A percentile compares a stretch with the other conserved stretches of the same genome.
Evolutionary conservation across 2,113 vertebrate genomes (phyloP).

Genomic region (Eurystomus gularis): DNA sequence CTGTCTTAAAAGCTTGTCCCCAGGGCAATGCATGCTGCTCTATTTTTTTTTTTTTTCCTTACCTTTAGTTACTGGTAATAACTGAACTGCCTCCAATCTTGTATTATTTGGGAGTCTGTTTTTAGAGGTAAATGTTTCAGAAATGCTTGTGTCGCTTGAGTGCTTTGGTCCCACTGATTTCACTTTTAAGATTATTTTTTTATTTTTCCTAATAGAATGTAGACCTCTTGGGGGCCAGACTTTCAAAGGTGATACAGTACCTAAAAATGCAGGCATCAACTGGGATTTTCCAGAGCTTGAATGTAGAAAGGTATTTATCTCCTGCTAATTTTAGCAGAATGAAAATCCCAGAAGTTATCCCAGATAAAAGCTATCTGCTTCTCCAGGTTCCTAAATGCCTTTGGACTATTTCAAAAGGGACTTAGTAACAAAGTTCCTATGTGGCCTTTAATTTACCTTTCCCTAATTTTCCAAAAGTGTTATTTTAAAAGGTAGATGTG

Average conservation of each 20-base stretch:
- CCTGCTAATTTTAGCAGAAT: slow-evolving; percentile 44
- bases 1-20: not conserved
- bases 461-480: not conserved
- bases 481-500: not conserved
- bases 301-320: slow-evolving; percentile 16
- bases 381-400: not conserved
- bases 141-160: not conserved
- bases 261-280: not conserved
- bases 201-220: not conserved
- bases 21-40: not conserved
- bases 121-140: not conserved
- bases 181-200: not conserved
- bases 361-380: slow-evolving; percentile 5
- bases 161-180: not conserved
- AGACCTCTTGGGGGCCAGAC: not conserved
- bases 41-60: not conserved
- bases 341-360: slow-evolving; percentile 22
- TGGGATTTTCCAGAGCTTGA: slow-evolving; percentile 8
- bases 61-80: not conserved
- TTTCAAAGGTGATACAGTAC: not conserved
- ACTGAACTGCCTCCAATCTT: not conserved
- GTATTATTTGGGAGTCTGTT: not conserved
- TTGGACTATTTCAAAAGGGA: not conserved
- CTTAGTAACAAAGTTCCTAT: not conserved
- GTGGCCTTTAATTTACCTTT: not conserved